Conservation (phyloP, 2,797 vertebrate species). For the Psittacula echo region DNA sequence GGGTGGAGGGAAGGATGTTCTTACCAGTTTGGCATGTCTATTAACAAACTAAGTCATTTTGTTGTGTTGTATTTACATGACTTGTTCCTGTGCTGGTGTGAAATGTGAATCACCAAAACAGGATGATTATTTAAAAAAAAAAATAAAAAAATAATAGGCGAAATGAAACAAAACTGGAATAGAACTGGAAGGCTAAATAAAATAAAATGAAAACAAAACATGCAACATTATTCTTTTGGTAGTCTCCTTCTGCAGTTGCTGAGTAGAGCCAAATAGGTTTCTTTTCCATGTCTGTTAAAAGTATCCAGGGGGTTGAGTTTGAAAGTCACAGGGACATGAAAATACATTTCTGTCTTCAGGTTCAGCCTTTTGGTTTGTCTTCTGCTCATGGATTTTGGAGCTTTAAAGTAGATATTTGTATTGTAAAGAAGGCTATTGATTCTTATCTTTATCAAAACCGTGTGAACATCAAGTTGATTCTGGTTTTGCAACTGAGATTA, state of each 20-base stretch:
- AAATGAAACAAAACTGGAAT: conserved; percentile 55
- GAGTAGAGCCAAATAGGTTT: conserved; percentile 32
- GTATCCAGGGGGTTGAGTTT: background rate
- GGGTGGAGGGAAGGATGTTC: conserved; percentile 60
- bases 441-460: background rate
- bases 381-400: background rate
- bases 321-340: background rate
- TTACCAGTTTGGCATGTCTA: conserved; percentile 42
- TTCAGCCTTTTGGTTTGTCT: conserved; percentile 24
- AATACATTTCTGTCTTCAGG: background rate
- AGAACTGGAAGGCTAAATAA: conserved; percentile 53
- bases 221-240: conserved; percentile 38
- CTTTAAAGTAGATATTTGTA: background rate
- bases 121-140: conserved; percentile 41
- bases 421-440: background rate
- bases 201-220: conserved; percentile 48
- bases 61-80: conserved; percentile 59
- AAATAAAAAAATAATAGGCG: conserved; percentile 14
- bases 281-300: conserved; percentile 40
- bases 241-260: conserved; percentile 35
- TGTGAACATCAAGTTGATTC: background rate
- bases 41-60: conserved; percentile 65
- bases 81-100: conserved; percentile 55
- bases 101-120: conserved; percentile 71
- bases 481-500: background rate